Conservation (phyloP, 2,797 vertebrate species). For the Pyrocephalus nanus region DNA sequence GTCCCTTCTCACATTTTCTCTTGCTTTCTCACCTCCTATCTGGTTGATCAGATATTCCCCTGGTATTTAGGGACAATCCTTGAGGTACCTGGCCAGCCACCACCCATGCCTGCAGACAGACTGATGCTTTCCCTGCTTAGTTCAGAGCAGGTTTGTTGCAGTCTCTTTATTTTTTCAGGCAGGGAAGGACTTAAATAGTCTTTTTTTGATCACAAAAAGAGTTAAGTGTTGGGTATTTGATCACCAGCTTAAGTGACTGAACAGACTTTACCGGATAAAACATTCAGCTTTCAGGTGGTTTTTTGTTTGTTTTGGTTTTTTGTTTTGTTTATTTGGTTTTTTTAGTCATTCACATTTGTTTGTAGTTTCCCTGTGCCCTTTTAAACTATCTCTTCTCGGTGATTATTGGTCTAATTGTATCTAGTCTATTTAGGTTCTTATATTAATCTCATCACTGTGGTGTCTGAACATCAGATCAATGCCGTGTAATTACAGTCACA, state of each 20-base stretch:
- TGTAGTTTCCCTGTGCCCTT: slow-evolving; percentile 42
- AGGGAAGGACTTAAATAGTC: not conserved
- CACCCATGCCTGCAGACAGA: not conserved
- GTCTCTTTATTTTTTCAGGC: not conserved
- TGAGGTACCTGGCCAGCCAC: not conserved
- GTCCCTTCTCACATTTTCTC: not conserved
- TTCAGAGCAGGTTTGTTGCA: not conserved
- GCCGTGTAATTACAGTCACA: slow-evolving; percentile 72
- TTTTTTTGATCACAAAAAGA: not conserved
- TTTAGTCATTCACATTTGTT: slow-evolving; percentile 12
- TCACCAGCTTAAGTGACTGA: not conserved
- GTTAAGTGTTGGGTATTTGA: not conserved
- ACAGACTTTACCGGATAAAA: not conserved
- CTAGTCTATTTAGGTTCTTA: slow-evolving; percentile 43
- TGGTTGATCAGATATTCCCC: not conserved
- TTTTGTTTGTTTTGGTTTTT: not conserved
- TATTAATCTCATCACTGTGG: slow-evolving; percentile 47
- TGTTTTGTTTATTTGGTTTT: not conserved
- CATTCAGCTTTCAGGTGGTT: not conserved
- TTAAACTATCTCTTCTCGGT: slow-evolving; percentile 47
- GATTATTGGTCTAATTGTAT: slow-evolving; percentile 69
- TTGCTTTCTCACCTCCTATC: slow-evolving; percentile 25
- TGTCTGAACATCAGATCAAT: slow-evolving; percentile 69
- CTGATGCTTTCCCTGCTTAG: not conserved
- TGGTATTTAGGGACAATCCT: slow-evolving; percentile 22